phyloP scores from a whole-genome alignment of 2,113 vertebrate species.

The Cynocephalus volans region DNA sequence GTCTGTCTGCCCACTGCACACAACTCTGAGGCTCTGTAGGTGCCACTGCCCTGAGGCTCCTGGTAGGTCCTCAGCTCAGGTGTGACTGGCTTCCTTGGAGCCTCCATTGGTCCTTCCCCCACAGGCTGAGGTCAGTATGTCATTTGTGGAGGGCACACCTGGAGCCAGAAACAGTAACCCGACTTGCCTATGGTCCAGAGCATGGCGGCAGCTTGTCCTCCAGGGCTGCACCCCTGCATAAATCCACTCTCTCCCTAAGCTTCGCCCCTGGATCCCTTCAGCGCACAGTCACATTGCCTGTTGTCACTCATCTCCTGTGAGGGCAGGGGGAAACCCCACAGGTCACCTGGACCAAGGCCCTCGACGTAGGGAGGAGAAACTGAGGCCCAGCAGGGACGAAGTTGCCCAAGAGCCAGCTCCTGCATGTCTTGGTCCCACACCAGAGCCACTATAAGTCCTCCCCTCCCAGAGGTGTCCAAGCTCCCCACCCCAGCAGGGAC shows the following conservation, averaged over 20 bases:
- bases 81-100: background rate
- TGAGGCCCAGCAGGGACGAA: background rate
- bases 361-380: background rate
- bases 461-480: background rate
- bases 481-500: background rate
- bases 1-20: background rate
- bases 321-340: background rate
- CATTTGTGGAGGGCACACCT: accelerated
- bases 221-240: background rate
- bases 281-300: background rate
- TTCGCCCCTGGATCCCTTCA: background rate
- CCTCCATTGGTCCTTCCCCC: background rate
- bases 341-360: background rate
- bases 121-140: background rate
- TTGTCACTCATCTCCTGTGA: background rate
- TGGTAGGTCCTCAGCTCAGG: background rate
- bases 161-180: background rate
- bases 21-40: background rate
- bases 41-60: background rate
- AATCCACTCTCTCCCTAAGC: background rate
- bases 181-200: background rate
- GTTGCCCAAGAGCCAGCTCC: background rate
- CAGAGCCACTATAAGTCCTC: background rate
- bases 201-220: background rate
- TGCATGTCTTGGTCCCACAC: background rate